These are phyloP conservation scores for Polypterus senegalus DNA, from an alignment of 2,113 vertebrate species.

Conservation along the genomic window DNA sequence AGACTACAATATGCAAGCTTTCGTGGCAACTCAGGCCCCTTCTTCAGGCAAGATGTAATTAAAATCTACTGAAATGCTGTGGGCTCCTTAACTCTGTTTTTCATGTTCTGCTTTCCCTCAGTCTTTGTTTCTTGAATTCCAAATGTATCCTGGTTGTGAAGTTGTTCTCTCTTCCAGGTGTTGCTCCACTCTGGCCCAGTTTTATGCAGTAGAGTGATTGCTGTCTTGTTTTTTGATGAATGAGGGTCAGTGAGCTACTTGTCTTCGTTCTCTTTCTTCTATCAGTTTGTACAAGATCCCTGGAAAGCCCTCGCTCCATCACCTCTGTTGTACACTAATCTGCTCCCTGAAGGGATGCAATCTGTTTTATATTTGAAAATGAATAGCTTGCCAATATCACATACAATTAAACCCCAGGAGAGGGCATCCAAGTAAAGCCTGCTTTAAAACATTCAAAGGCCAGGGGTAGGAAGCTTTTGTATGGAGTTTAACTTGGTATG, in stretches of 20 bases:
- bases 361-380: conserved; percentile 53
- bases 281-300: conserved; percentile 17
- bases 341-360: conserved; percentile 47
- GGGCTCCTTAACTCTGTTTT: no score
- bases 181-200: no score
- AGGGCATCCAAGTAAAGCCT: conserved; percentile 35
- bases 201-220: neutral
- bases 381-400: conserved; percentile 45
- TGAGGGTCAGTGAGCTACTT: conserved; percentile 5
- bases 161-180: no score
- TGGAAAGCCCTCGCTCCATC: conserved; percentile 41
- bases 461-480: conserved; percentile 38
- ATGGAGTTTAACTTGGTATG: neutral
- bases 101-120: no score
- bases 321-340: conserved; percentile 42
- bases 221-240: neutral
- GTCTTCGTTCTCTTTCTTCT: conserved; percentile 2
- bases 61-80: no score
- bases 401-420: conserved; percentile 55
- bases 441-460: conserved; percentile 29
- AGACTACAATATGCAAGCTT: no score
- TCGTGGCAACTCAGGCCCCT: no score
- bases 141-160: no score
- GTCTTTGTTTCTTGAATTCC: no score
- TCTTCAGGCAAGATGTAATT: no score